These are phyloP conservation scores for Pogonocherus hispidulus DNA, from an alignment of 2,888 invertebrate genomes.

Conservation along the genomic window DNA sequence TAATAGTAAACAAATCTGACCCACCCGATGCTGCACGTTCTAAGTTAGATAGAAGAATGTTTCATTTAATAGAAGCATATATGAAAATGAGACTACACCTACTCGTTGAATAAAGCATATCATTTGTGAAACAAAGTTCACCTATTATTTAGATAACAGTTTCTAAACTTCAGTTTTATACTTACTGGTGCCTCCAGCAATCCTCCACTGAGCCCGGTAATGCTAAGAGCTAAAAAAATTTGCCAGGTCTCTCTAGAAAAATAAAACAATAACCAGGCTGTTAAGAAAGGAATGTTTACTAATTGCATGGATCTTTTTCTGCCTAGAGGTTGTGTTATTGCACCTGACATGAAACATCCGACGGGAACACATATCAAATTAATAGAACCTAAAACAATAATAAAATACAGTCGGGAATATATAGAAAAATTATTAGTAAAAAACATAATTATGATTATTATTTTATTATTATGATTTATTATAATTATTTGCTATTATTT, in stretches of 20 bases:
- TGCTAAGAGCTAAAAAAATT: constrained; percentile 78
- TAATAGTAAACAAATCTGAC: no score
- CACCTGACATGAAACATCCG: constrained; percentile 83
- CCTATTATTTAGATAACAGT: no score
- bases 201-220: constrained; percentile 84
- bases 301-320: constrained; percentile 83
- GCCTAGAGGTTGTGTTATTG: constrained; percentile 80
- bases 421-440: not conserved
- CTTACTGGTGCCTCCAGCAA: constrained; percentile 85
- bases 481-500: no score
- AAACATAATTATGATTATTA: no score
- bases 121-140: no score
- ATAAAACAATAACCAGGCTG: constrained; percentile 82
- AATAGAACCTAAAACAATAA: constrained; percentile 75
- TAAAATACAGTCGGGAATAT: not conserved
- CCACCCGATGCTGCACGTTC: no score
- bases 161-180: constrained; percentile 45
- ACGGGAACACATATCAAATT: constrained; percentile 85
- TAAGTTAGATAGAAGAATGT: no score
- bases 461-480: no score
- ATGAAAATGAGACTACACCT: no score
- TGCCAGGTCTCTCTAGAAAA: constrained; percentile 75
- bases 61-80: no score
- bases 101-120: no score
- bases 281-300: constrained; percentile 80